Evolutionary conservation across 2,888 invertebrate genomes (phyloP).

Genomic region (Ormyrus nitidulus): DNA sequence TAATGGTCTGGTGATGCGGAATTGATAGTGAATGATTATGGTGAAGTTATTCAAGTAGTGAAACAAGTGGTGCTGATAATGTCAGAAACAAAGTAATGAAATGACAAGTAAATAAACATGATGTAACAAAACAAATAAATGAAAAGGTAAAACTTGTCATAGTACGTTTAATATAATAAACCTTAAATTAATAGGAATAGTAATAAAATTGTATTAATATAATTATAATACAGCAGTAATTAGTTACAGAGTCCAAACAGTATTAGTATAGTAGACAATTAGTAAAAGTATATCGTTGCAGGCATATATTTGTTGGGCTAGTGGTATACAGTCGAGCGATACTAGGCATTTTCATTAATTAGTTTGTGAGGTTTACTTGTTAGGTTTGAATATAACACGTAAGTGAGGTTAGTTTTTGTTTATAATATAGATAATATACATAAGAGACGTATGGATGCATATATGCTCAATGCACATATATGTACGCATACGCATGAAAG

Average conservation of each 20-base stretch:
- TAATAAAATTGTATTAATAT: constrained; percentile 33
- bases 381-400: constrained; percentile 54
- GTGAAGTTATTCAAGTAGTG: constrained; percentile 19
- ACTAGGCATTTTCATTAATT: constrained; percentile 50
- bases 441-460: constrained; percentile 41
- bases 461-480: constrained; percentile 53
- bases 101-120: constrained; percentile 15
- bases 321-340: constrained; percentile 52
- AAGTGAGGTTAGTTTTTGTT: constrained; percentile 54
- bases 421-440: constrained; percentile 50
- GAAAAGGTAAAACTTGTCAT: background rate
- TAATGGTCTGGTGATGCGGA: constrained; percentile 17
- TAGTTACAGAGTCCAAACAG: constrained; percentile 58
- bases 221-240: constrained; percentile 39
- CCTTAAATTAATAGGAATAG: constrained; percentile 21
- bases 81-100: background rate
- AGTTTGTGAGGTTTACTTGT: constrained; percentile 57
- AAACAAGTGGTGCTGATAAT: constrained; percentile 41
- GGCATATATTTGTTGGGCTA: constrained; percentile 48
- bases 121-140: constrained; percentile 12
- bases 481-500: constrained; percentile 46
- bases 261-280: constrained; percentile 49
- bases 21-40: constrained; percentile 18
- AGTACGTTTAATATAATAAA: constrained; percentile 15
- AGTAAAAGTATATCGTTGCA: constrained; percentile 50